Evolutionary conservation across 2,113 vertebrate species (phyloP).

Genomic region (Gallinago media): DNA sequence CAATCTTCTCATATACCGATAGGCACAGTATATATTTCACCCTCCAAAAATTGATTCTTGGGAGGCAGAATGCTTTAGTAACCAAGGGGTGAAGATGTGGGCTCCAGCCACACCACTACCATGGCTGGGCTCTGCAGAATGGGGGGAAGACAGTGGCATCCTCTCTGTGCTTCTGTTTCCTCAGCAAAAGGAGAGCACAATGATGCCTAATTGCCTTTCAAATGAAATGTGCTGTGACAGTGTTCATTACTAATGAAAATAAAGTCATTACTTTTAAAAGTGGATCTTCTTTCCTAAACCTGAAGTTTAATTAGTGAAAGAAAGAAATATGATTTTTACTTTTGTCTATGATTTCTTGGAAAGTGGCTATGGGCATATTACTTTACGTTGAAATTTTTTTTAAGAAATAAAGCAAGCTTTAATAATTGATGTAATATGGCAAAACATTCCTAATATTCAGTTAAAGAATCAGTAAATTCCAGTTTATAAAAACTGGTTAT

Average conservation of each 20-base stretch:
- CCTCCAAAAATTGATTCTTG: background rate
- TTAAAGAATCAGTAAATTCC: conserved; percentile 9
- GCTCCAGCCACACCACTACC: background rate
- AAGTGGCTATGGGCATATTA: background rate
- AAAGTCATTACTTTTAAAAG: background rate
- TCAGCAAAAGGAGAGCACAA: background rate
- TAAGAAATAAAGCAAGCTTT: background rate
- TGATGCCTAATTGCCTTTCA: background rate
- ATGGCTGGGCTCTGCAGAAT: fast-evolving
- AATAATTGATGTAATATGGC: background rate
- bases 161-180: background rate
- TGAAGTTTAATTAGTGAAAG: background rate
- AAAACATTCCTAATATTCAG: background rate
- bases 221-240: background rate
- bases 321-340: background rate
- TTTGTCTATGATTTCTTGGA: background rate
- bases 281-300: background rate
- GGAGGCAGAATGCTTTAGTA: background rate
- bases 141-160: background rate
- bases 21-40: background rate
- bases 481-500: conserved; percentile 21
- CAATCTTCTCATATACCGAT: background rate
- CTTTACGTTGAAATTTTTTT: background rate
- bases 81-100: background rate
- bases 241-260: background rate